These are phyloP conservation scores for Regulus satrapa DNA, from an alignment of 2,113 vertebrate species.

Conservation along the genomic window DNA sequence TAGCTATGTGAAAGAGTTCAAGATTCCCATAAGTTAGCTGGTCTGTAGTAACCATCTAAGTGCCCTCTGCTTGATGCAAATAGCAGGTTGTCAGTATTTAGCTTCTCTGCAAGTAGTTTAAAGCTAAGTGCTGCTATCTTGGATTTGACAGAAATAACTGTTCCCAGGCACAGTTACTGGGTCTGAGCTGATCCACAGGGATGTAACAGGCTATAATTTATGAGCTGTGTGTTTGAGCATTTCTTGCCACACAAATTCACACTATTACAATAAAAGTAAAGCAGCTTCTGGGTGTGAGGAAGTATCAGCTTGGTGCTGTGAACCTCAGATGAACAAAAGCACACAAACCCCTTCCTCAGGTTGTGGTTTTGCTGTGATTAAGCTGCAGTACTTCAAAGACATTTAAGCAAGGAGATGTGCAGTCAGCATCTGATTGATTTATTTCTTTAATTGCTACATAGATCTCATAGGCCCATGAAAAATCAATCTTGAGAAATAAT, in stretches of 20 bases:
- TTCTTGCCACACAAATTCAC: not conserved
- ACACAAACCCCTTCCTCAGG: not conserved
- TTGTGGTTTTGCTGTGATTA: not conserved
- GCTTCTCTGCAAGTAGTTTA: not conserved
- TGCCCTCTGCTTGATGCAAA: not conserved
- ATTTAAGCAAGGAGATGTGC: not conserved
- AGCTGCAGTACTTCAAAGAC: not conserved
- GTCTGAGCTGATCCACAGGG: not conserved
- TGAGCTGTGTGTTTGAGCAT: not conserved
- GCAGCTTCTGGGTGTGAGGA: not conserved
- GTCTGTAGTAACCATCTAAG: not conserved
- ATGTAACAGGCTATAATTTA: not conserved
- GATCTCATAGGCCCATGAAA: not conserved
- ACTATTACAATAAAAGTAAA: not conserved
- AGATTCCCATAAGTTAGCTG: not conserved
- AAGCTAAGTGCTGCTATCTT: not conserved
- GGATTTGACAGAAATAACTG: not conserved
- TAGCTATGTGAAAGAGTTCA: not conserved
- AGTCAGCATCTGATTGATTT: not conserved
- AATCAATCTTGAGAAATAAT: not conserved
- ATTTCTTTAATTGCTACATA: not conserved
- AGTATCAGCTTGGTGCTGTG: not conserved
- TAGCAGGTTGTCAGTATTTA: not conserved
- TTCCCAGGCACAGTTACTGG: not conserved
- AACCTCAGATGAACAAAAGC: not conserved